Evolutionary conservation across 2,797 vertebrate species (phyloP).

Genomic region (Euthynnus affinis): DNA sequence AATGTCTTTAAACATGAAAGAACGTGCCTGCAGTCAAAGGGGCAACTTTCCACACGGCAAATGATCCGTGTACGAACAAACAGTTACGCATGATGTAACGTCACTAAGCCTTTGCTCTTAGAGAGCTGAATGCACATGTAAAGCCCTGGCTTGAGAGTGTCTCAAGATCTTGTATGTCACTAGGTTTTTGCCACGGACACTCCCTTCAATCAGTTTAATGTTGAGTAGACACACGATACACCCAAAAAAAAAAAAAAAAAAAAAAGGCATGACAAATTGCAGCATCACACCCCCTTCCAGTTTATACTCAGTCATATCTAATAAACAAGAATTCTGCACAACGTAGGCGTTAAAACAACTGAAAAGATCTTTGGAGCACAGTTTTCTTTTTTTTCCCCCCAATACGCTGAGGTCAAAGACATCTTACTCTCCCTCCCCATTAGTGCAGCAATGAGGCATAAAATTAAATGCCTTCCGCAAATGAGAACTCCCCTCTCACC

Average conservation of each 20-base stretch:
- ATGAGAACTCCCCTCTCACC: slow-evolving; percentile 43
- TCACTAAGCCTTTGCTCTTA: slow-evolving; percentile 2
- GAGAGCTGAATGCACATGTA: neutral
- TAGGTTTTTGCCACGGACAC: neutral
- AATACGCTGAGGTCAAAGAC: slow-evolving; percentile 32
- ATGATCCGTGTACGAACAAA: slow-evolving; percentile 5
- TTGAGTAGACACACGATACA: neutral
- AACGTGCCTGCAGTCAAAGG: slow-evolving; percentile 8
- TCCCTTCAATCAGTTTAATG: neutral
- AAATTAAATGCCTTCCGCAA: slow-evolving; percentile 62
- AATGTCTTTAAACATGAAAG: slow-evolving; percentile 16
- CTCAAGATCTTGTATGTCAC: neutral
- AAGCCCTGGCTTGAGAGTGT: neutral
- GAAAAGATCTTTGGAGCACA: neutral
- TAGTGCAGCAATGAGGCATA: slow-evolving; percentile 48
- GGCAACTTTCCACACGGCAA: neutral
- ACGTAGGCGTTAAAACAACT: neutral
- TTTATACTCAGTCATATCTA: neutral
- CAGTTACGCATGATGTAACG: neutral
- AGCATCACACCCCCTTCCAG: neutral
- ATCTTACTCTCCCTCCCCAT: slow-evolving; percentile 25
- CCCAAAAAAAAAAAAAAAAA: neutral
- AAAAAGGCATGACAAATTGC: neutral
- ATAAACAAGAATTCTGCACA: neutral
- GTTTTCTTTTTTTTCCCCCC: slow-evolving; percentile 26